Conservation (phyloP, 2,888 invertebrate species). For the Trimorus sp. region DNA sequence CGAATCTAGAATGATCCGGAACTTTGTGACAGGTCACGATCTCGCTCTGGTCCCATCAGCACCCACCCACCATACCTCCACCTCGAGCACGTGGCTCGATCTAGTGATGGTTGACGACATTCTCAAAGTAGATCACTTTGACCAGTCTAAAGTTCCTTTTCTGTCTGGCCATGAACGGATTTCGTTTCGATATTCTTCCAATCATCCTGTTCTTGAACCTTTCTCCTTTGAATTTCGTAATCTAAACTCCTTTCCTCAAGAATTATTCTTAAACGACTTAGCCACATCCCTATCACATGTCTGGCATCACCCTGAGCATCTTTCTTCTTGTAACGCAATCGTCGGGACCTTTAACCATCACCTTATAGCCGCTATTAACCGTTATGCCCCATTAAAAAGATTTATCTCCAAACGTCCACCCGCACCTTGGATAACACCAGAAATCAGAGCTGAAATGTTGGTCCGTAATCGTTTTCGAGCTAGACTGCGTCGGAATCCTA, state of each 20-base stretch:
- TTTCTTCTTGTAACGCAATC: background rate
- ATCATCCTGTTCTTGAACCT: background rate
- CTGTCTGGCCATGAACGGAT: constrained; percentile 6
- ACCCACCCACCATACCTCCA: constrained; percentile 1
- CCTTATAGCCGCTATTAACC: no score
- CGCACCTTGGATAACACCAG: constrained; percentile 1
- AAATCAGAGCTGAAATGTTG: background rate
- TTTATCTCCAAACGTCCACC: background rate
- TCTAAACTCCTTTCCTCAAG: background rate
- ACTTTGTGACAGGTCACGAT: background rate
- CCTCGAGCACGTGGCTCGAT: constrained; percentile 4
- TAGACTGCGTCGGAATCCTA: background rate
- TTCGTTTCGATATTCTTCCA: background rate
- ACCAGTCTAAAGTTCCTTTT: background rate
- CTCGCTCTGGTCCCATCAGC: background rate
- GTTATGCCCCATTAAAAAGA: background rate
- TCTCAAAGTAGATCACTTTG: background rate
- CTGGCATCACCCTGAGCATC: no score
- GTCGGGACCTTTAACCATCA: no score
- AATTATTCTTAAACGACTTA: no score
- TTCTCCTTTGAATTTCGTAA: background rate
- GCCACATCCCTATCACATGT: no score
- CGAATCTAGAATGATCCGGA: background rate
- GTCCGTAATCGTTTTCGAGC: background rate
- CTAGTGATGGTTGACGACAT: constrained; percentile 7